phyloP scores from a whole-genome alignment of 2,113 vertebrate genomes.

The Heliornis fulica region DNA sequence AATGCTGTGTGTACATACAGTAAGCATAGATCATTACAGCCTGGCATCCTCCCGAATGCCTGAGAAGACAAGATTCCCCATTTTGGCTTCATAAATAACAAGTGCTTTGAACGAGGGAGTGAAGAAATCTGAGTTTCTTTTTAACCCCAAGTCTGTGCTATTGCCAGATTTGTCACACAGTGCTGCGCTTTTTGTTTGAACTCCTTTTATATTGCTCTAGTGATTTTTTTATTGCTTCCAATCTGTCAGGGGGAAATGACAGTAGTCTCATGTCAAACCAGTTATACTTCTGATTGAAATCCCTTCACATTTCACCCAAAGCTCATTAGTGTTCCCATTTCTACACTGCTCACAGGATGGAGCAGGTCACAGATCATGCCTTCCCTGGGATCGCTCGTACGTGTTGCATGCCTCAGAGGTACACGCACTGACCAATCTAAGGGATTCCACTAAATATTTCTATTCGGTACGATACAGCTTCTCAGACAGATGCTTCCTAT shows the following conservation, averaged over 20 bases:
- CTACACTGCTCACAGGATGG: background rate
- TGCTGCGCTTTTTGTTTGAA: background rate
- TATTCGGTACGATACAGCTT: background rate
- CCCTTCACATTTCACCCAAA: background rate
- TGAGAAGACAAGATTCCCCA: background rate
- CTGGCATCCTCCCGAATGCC: background rate
- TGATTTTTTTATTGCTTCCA: background rate
- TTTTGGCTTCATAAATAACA: background rate
- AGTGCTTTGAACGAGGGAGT: background rate
- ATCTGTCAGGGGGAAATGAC: background rate
- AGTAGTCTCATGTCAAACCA: background rate
- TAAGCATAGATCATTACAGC: constrained; percentile 28
- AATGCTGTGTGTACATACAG: constrained; percentile 23
- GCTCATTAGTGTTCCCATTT: background rate
- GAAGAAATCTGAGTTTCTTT: background rate
- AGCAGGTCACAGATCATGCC: background rate
- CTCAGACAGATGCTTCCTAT: background rate
- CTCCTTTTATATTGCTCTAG: background rate
- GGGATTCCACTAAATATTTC: background rate
- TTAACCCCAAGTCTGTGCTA: background rate
- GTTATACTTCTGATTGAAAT: constrained; percentile 5
- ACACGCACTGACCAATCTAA: background rate
- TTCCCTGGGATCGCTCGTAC: background rate
- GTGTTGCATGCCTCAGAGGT: background rate
- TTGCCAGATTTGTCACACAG: background rate